Percentiles rank a stretch among this genome's conserved stretches.
These are phyloP conservation scores for Bellardia pandia DNA, from an alignment of 2,888 invertebrate genomes.

Conservation along the genomic window DNA sequence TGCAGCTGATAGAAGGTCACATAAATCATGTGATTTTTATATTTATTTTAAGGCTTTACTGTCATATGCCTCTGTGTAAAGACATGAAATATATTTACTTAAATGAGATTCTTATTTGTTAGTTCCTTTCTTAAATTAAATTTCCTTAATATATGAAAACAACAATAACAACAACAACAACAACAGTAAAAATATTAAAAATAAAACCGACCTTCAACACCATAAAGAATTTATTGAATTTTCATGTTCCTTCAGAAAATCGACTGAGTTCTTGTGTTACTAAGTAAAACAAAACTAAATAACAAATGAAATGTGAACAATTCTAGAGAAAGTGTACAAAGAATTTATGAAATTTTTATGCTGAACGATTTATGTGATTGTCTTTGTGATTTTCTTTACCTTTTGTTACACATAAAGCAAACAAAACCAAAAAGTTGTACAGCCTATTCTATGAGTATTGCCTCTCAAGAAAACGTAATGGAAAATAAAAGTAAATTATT, in stretches of 20 bases:
- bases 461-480: background rate
- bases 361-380: background rate
- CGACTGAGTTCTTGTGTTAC: background rate
- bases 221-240: constrained; percentile 33
- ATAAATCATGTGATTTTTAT: constrained; percentile 58
- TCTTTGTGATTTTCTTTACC: constrained; percentile 5
- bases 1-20: constrained; percentile 40
- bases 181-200: background rate
- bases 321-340: background rate
- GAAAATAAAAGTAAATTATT: constrained; percentile 8
- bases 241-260: background rate
- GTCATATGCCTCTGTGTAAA: constrained; percentile 44
- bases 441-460: background rate
- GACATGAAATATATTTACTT: constrained; percentile 6
- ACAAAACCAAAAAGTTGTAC: background rate
- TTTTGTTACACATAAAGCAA: background rate
- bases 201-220: background rate
- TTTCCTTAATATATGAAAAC: too few relatives aligned
- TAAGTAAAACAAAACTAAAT: background rate
- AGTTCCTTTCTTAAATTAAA: background rate
- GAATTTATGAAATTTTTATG: constrained; percentile 14
- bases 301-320: constrained; percentile 7
- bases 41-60: constrained; percentile 35
- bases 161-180: too few relatives aligned
- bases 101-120: background rate